These are phyloP conservation scores for Trichomycterus rosablanca DNA, from an alignment of 2,113 vertebrate genomes.

Conservation along the genomic window DNA sequence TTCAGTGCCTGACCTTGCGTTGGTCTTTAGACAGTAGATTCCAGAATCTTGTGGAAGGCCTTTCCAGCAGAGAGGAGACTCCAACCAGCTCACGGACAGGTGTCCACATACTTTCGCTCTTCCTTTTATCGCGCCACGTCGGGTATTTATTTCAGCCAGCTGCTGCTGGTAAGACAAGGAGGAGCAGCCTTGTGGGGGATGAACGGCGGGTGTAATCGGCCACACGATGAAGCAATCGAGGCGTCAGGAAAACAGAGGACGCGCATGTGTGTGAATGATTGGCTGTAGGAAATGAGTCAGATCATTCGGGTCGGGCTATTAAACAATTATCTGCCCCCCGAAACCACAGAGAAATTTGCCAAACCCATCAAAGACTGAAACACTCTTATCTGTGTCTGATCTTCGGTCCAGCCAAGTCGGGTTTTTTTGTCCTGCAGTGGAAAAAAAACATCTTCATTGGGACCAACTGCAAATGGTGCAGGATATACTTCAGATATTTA, in stretches of 20 bases:
- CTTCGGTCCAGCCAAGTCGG: no score
- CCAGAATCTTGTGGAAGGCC: no score
- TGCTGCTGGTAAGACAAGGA: constrained; percentile 9
- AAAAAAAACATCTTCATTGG: no score
- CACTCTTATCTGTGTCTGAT: no score
- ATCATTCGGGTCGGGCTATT: constrained; percentile 1
- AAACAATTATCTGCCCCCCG: constrained; percentile 8
- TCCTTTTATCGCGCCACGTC: not conserved
- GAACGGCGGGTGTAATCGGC: constrained; percentile 3
- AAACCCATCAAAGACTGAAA: not conserved
- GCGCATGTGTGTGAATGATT: constrained; percentile 3
- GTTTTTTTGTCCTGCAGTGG: no score
- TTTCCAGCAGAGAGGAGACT: no score
- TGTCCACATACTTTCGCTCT: constrained; percentile 3
- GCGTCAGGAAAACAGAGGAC: not conserved
- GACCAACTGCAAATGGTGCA: not conserved
- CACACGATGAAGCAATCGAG: constrained; percentile 17
- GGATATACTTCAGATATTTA: no score
- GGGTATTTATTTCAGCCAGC: constrained; percentile 27
- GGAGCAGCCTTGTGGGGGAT: constrained; percentile 9
- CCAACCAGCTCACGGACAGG: no score
- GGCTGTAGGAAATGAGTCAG: constrained; percentile 17
- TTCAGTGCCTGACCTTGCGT: no score
- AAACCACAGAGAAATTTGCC: constrained; percentile 3
- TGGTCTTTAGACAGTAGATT: no score